Base-by-base conservation (phyloP, 2,888 invertebrate species). In the Limenitis camilla region DNA sequence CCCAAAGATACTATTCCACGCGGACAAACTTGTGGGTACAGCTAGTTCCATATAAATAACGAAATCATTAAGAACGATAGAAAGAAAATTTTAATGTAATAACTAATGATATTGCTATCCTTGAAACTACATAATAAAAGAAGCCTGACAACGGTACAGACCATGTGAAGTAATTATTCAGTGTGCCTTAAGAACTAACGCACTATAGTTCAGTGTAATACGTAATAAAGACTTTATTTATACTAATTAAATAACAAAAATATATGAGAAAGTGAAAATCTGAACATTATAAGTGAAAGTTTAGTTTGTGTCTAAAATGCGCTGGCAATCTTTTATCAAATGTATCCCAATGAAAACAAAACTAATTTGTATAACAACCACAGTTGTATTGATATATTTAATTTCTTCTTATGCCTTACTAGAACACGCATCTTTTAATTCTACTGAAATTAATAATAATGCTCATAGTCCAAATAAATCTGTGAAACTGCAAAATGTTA, bases 231-330 rank as follows among this genome's bases (percentile, higher is more conserved):
- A 27, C 19, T 19, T 19, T 19, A 19, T 19, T 19, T 19, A 19
- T 19, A 19, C 11, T 96, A 76, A 78, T 96, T 96, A 28, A 96
- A 76, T 76, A 96, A 96, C 2, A 96, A 93, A 29, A 95, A 8
- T 9, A 33, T 8, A 33, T 33, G n/a, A 33, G 9, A 9, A 33
- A 5, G n/a, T n/a, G 9, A 6, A 6, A n/a, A 33, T n/a, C n/a
- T 29, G 1, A 11, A 5, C 11, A 9, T 42, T 47, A 32, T 5
- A 19, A 10, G 10, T 27, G 4, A 27, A 40, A 6, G 2, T 32
- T n/a, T n/a, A 31, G 9, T 40, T 10, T 30, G 6, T 8, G 40
- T 30, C 1, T 29, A 42, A 40, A 28, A 57, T 52, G 51, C 41
- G 39, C 40, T n/a, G 36, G 3, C 7, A 6, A 1, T 9, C 33